Base-by-base conservation (phyloP, 1,140 invertebrate species). In the Phymorhynchus buccinoides region DNA sequence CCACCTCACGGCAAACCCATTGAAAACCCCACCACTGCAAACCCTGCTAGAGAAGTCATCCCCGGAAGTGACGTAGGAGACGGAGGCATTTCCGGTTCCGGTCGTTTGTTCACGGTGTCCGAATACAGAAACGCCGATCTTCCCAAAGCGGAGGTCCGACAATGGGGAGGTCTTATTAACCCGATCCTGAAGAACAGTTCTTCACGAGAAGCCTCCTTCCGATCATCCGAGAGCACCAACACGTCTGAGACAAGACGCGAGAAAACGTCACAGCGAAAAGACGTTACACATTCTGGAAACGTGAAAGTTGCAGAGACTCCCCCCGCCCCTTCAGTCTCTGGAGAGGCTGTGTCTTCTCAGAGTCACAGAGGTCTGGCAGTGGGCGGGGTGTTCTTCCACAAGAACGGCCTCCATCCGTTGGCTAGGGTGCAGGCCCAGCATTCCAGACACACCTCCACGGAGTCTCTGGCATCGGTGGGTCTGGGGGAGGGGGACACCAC, bases 131-230 rank as follows among this genome's bases (percentile, higher is more conserved):
- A 52, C 48, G 27, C 80, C 12, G 32, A 82, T 22, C 52, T 30
- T 3, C 30, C 37, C 35, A 35, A 37, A 27, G 62, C 80, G 56
- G 80, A 82, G 22, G 35, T 82, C 7, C 30, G n/a, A 0, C 27
- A 39, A 16, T 35, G 2, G 7, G n/a, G n/a, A n/a, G 39, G 16
- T 1, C 44, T 16, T 22, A n/a, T 66, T 3, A 37, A 35, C 66
- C 66, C 81, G 1, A 71, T 83, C 62, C 39, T 71, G 81, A 83
- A 83, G 81, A 73, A 32, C 62, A 42, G 37, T 32, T 35, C 62
- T 2, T 44, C 66, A 1, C 56, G 81, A 14, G 81, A 83, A n/a
- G 37, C n/a, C 66, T 83, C 66, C 35, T 14, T 73, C 41, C 41
- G 39, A 27, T 83, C 81, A 1, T 30, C 81, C 52, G 80, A 82